phyloP scores from a whole-genome alignment of 2,797 vertebrate species.

The Coregonus suidteri region DNA sequence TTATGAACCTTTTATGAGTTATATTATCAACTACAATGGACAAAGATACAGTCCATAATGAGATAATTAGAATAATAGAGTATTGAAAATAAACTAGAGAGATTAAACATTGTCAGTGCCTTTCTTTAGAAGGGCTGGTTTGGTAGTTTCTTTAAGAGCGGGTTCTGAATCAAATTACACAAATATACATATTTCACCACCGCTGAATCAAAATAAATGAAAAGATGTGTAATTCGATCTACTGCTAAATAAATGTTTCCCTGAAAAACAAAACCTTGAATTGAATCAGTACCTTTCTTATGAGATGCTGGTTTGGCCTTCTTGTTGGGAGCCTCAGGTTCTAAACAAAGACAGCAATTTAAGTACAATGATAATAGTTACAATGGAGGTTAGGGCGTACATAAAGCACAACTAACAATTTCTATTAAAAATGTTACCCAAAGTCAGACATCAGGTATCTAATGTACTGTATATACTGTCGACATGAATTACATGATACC shows the following conservation, averaged over 20 bases:
- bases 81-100: too few relatives aligned
- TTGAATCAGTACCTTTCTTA: not conserved
- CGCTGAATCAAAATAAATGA: slow-evolving; percentile 13
- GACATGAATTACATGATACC: too few relatives aligned
- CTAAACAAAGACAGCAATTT: slow-evolving; percentile 12
- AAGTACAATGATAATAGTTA: not conserved
- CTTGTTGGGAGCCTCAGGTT: slow-evolving; percentile 24
- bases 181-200: slow-evolving; percentile 1
- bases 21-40: too few relatives aligned
- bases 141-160: slow-evolving; percentile 46
- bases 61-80: not conserved
- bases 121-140: slow-evolving; percentile 34
- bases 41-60: too few relatives aligned
- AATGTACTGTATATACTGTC: too few relatives aligned
- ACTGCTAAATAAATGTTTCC: not conserved
- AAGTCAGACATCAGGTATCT: too few relatives aligned
- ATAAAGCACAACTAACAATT: too few relatives aligned
- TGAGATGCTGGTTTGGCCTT: slow-evolving; percentile 24
- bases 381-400: too few relatives aligned
- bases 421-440: too few relatives aligned
- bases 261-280: not conserved
- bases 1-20: too few relatives aligned
- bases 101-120: too few relatives aligned
- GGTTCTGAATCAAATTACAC: not conserved
- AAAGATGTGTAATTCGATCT: not conserved